Base-by-base conservation (phyloP, 2,888 invertebrate genomes). In the Tanypteryx hageni region DNA sequence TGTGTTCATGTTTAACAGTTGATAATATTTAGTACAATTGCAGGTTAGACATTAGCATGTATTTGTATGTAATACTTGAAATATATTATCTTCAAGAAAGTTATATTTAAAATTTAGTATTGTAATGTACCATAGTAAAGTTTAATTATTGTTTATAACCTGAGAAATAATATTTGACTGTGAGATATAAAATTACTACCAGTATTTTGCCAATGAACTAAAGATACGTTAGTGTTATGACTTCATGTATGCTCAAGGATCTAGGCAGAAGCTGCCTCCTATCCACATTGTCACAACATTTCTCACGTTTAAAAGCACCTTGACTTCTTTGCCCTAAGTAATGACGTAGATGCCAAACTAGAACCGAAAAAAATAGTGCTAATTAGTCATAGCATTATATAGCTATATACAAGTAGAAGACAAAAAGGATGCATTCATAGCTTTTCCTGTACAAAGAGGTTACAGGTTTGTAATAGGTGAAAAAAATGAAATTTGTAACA, bases 301-400 rank as follows among this genome's bases (percentile, higher is more conserved):
- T 64, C 61, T 16, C 44, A 44, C 16, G 31, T 89, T 64, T 89
- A 27, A 18, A 22, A 8, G 22, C 14, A 76, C 22, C 8, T 76
- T 76, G 22, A 7, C 44, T 44, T 76, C 76, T 76, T 76, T 27
- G 27, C 22, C 22, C 22, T 22, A 76, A 18, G 76, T 27, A 44
- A 44, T 76, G 27, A 76, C 9, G 76, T 76, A 76, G 76, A 76
- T 27, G 76, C 11, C 13, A 27, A 22, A 10, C 13, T 22, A 76
- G 22, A 27, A 76, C 27, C 76, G 22, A 27, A 27, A 27, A 27
- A 22, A 76, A 31, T 89, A 89, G 64, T 89, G 61, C 64, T 31
- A 83, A 89, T 89, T 61, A 89, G 89, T 64, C 44, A 44, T 89
- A 64, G 89, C 5, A 68, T 89, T 89, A 44, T 64, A 64, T 64